A percentile compares a stretch with the other conserved stretches of the same genome.
Conservation (phyloP, 2,888 invertebrate species). For the Yponomeuta cagnagella region DNA sequence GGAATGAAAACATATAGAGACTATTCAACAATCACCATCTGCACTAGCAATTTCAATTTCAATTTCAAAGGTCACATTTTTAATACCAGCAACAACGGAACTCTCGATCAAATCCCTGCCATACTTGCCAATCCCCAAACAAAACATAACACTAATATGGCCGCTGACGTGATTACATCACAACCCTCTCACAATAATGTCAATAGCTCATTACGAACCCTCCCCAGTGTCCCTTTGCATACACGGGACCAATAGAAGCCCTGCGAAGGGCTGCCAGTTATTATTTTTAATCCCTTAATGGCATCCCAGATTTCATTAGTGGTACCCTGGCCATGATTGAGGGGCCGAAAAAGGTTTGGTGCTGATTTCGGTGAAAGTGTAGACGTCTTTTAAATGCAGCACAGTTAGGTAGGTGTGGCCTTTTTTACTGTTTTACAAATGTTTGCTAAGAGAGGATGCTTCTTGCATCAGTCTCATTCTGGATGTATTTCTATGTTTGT, state of each 20-base stretch:
- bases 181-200: constrained; percentile 28
- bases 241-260: constrained; percentile 41
- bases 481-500: too few species aligned
- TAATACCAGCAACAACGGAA: background rate
- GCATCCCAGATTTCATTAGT: constrained; percentile 72
- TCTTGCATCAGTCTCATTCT: too few species aligned
- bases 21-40: too few species aligned
- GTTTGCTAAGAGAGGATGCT: too few species aligned
- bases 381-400: background rate
- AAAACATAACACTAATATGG: background rate
- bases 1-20: too few species aligned
- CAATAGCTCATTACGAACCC: constrained; percentile 55
- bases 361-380: background rate
- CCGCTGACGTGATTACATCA: constrained; percentile 3
- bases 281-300: constrained; percentile 76
- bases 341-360: constrained; percentile 1
- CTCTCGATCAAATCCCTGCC: background rate
- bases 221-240: constrained; percentile 35
- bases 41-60: too few species aligned
- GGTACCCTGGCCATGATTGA: constrained; percentile 54
- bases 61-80: too few species aligned
- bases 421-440: too few species aligned
- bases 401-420: too few species aligned
- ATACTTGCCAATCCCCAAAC: background rate
- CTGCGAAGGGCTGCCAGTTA: constrained; percentile 50